Percentiles rank a stretch among this genome's conserved stretches.
phyloP scores from a whole-genome alignment of 2,888 invertebrate genomes.

The Leptinotarsa juncta region DNA sequence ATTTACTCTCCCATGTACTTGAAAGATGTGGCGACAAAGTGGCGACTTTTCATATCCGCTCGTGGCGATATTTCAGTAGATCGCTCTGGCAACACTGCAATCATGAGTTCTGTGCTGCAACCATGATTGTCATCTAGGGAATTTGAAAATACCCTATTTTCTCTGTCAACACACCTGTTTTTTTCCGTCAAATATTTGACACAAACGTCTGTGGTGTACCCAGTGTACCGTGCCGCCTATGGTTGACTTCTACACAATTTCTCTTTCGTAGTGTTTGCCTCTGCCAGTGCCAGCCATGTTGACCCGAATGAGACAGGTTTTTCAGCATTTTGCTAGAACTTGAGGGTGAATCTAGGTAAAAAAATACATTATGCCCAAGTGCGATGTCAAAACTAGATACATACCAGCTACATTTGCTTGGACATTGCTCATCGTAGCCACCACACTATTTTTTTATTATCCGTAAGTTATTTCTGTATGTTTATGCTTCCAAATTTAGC shows the following conservation, averaged over 20 bases:
- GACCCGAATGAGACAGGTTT: conserved; percentile 61
- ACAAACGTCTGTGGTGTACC: not conserved
- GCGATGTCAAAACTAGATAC: conserved; percentile 95
- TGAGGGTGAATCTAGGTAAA: conserved; percentile 56
- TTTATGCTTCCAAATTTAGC: conserved; percentile 54
- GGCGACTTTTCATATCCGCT: too few species aligned
- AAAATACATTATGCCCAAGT: conserved; percentile 86
- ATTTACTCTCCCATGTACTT: too few species aligned
- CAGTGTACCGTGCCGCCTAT: not conserved
- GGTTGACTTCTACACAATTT: conserved; percentile 23
- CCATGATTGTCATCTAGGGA: not conserved
- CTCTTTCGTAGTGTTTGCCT: conserved; percentile 41
- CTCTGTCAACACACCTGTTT: conserved; percentile 3
- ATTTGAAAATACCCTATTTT: not conserved
- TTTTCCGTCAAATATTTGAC: conserved; percentile 21
- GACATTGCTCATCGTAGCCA: conserved; percentile 93
- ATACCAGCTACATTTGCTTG: conserved; percentile 99
- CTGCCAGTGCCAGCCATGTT: conserved; percentile 62
- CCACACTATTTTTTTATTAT: conserved; percentile 95
- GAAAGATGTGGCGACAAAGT: too few species aligned
- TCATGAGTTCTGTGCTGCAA: not conserved
- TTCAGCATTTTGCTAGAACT: conserved; percentile 57
- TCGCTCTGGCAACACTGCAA: too few species aligned
- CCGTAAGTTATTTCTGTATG: conserved; percentile 82
- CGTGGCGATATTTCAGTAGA: too few species aligned